Base-by-base conservation (phyloP, 1,140 invertebrate species). In the Hylaeus anthracinus region DNA sequence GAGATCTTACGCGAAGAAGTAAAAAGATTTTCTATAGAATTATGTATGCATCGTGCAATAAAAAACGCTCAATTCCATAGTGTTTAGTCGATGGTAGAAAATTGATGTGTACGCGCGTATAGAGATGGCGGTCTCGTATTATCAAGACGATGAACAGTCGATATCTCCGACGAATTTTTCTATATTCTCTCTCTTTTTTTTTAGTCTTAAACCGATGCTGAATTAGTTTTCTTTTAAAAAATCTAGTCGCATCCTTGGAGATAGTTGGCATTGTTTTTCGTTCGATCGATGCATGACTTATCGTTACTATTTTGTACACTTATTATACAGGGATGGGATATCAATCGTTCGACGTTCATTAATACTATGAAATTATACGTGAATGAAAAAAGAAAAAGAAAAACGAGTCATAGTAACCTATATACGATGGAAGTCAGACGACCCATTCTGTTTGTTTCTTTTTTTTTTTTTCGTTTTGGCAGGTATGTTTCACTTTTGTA, bases 1-100 rank as follows among this genome's bases (percentile, higher is more conserved):
- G 78, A 85, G 79, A 80, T 83, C 86, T 84, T 83, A 88, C 72
- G 45, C 58, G 70, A 81, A 84, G 74, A 86, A 87, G 83, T 80
- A 79, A 85, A 81, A 85, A 86, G 64, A 73, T 79, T 73, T 63
- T 80, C 79, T 87, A 72, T 81, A 82, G 75, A 85, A 84, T 81
- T 83, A 64, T 43, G 61, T 67, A 80, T 81, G 69, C 77, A 86
- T 82, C 71, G 74, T 83, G 66, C 82, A 86, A 90, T 86, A 88
- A 88, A 89, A 92, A 90, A 85, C 81, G 82, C 84, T 91, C 88
- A 90, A 92, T 92, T 92, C 90, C 89, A 88, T 86, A 83, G 79
- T 78, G 51, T 87, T 84, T 81, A 73, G 69, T 90, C 72, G 71
- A 90, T 86, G 87, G 89, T 89, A 89, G 74, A 90, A 90, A 90